Conservation (phyloP, 2,888 invertebrate species). For the Cephus spinipes region DNA sequence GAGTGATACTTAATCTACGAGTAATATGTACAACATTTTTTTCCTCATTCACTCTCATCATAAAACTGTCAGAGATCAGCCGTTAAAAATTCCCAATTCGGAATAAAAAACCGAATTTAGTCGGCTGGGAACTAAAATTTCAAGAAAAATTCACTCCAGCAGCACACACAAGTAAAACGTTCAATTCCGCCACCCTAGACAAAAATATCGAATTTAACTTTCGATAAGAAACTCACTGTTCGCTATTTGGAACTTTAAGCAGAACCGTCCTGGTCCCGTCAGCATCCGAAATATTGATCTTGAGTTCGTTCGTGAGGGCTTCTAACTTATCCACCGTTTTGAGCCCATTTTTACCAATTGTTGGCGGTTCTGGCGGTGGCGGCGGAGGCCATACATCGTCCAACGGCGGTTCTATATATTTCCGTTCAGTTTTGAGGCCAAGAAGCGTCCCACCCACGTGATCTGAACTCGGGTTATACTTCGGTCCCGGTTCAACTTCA, state of each 20-base stretch:
- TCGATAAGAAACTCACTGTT: slow-evolving; percentile 38
- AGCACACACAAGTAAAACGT: too few relatives aligned
- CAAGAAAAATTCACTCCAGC: too few relatives aligned
- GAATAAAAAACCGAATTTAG: too few relatives aligned
- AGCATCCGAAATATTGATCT: slow-evolving; percentile 60
- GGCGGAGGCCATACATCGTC: slow-evolving; percentile 74
- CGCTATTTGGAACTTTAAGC: slow-evolving; percentile 56
- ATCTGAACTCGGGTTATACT: slow-evolving; percentile 40
- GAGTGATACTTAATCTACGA: too few relatives aligned
- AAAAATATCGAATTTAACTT: not conserved
- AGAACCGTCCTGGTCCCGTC: slow-evolving; percentile 61
- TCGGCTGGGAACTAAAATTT: too few relatives aligned
- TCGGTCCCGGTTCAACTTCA: slow-evolving; percentile 44
- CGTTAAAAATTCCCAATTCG: too few relatives aligned
- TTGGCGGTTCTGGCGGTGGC: slow-evolving; percentile 45
- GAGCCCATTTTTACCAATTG: slow-evolving; percentile 2
- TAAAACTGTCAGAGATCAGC: too few relatives aligned
- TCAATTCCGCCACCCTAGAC: not conserved
- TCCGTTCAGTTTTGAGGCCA: slow-evolving; percentile 33
- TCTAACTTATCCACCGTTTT: slow-evolving; percentile 54
- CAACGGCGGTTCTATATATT: slow-evolving; percentile 72
- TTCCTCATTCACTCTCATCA: too few relatives aligned
- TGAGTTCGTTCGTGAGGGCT: slow-evolving; percentile 56
- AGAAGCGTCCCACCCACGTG: slow-evolving; percentile 47
- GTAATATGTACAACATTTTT: too few relatives aligned